These are phyloP conservation scores for Orientallactaga bullata DNA, from an alignment of 2,113 vertebrate species.

Conservation along the genomic window DNA sequence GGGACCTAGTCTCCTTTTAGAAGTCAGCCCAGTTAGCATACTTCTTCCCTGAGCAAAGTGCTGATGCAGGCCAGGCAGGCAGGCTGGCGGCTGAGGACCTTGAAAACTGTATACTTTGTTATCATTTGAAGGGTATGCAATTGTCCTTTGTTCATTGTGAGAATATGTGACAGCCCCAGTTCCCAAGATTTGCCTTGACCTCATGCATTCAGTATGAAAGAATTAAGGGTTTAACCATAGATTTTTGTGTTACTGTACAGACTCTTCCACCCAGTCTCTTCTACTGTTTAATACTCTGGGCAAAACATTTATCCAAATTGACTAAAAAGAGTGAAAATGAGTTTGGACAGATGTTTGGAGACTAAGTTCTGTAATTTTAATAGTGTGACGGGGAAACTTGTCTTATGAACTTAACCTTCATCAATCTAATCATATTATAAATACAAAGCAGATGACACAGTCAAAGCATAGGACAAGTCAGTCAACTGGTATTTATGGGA, in stretches of 20 bases:
- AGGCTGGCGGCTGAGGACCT: neutral
- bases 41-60: neutral
- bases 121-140: neutral
- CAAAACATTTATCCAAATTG: neutral
- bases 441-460: too few species aligned
- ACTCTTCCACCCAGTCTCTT: neutral
- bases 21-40: neutral
- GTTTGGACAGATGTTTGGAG: neutral
- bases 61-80: neutral
- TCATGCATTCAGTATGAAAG: neutral
- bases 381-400: neutral
- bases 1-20: neutral
- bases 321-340: neutral
- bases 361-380: neutral
- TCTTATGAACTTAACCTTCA: neutral
- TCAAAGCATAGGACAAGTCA: too few species aligned
- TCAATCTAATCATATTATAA: too few species aligned
- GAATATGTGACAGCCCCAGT: neutral
- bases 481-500: neutral
- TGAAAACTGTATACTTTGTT: neutral
- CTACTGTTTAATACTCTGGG: neutral
- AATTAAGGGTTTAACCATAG: neutral
- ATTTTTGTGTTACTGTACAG: neutral
- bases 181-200: neutral
- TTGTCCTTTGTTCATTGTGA: neutral